Conservation (phyloP, 2,888 invertebrate species). For the Aspidiotus destructor region DNA sequence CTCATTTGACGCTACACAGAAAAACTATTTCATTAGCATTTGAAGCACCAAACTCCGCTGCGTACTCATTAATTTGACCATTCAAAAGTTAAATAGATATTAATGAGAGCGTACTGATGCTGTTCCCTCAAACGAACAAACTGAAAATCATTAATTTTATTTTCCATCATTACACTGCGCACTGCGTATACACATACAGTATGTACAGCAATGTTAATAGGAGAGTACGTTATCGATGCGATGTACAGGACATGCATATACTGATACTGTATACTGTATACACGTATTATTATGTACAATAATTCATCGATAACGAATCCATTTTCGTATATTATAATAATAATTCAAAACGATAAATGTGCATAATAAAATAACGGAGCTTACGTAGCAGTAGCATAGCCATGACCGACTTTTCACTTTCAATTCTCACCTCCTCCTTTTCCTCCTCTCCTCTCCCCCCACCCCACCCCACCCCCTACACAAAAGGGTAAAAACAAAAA, state of each 20-base stretch:
- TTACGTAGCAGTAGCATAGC: no score
- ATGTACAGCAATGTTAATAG: not conserved
- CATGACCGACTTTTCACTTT: no score
- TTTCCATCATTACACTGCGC: constrained; percentile 16
- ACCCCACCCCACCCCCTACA: no score
- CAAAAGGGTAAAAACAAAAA: no score
- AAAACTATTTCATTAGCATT: constrained; percentile 31
- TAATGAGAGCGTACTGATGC: constrained; percentile 31
- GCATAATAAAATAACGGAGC: no score
- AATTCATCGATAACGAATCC: no score
- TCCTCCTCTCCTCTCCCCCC: no score
- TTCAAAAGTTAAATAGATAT: constrained; percentile 33
- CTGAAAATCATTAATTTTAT: constrained; percentile 31
- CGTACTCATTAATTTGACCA: constrained; percentile 30
- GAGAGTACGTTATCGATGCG: not conserved
- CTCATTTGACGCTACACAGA: not conserved
- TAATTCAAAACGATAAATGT: no score
- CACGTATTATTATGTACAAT: no score
- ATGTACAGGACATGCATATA: not conserved
- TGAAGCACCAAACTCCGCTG: constrained; percentile 28
- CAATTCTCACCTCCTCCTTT: no score
- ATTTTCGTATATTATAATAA: no score
- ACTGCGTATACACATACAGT: not conserved
- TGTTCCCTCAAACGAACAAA: constrained; percentile 30
- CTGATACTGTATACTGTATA: no score